Percentiles rank a stretch among this genome's conserved stretches.
These are phyloP conservation scores for Athripsodes cinereus DNA, from an alignment of 2,888 invertebrate genomes.

Conservation along the genomic window DNA sequence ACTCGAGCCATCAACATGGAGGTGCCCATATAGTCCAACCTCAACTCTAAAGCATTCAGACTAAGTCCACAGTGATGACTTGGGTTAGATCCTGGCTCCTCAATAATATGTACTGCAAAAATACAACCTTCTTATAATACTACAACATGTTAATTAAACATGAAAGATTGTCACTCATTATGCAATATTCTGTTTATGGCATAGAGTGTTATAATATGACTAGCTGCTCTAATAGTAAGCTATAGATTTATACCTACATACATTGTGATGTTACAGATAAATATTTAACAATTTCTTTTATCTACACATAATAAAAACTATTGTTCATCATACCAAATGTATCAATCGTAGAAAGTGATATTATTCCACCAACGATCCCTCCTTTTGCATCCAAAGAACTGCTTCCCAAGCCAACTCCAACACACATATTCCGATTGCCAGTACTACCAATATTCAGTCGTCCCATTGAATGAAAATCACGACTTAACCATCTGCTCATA, in stretches of 20 bases:
- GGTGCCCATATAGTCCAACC: conserved; percentile 98
- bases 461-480: conserved; percentile 88
- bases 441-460: conserved; percentile 89
- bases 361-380: conserved; percentile 95
- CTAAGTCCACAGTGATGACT: conserved; percentile 80
- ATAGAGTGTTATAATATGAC: too few relatives aligned
- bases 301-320: too few relatives aligned
- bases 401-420: conserved; percentile 80
- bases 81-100: conserved; percentile 85
- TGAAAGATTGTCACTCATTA: too few relatives aligned
- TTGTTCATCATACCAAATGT: conserved; percentile 64
- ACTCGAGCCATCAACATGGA: conserved; percentile 88
- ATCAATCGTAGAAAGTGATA: conserved; percentile 83
- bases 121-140: too few relatives aligned
- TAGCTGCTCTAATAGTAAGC: too few relatives aligned
- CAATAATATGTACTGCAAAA: conserved; percentile 70
- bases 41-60: conserved; percentile 78
- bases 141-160: too few relatives aligned
- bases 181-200: too few relatives aligned
- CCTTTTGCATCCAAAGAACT: conserved; percentile 93
- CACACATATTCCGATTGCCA: conserved; percentile 89
- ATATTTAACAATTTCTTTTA: too few relatives aligned
- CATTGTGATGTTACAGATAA: too few relatives aligned
- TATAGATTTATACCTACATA: too few relatives aligned
- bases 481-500: conserved; percentile 73